Conservation (phyloP, 2,888 invertebrate species). For the Tridacna gigas region DNA sequence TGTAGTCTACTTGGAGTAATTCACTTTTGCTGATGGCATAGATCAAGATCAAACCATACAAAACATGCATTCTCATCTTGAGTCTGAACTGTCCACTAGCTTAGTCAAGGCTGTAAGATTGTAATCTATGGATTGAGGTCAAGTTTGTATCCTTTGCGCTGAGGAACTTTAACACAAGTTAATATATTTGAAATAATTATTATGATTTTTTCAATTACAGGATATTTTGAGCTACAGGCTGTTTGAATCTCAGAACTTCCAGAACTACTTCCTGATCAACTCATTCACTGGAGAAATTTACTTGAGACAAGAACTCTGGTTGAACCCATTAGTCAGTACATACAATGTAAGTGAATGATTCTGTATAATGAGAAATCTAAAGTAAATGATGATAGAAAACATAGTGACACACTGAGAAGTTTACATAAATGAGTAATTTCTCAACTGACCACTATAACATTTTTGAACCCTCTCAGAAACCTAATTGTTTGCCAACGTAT, state of each 20-base stretch:
- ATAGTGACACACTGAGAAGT: background rate
- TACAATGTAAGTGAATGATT: slow-evolving; percentile 63
- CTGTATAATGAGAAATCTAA: background rate
- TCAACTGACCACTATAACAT: background rate
- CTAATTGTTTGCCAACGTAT: too few species aligned
- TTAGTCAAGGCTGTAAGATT: too few species aligned
- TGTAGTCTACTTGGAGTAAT: too few species aligned
- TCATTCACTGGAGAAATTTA: slow-evolving; percentile 94
- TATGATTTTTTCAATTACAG: slow-evolving; percentile 56
- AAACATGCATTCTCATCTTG: too few species aligned
- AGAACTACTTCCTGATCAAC: slow-evolving; percentile 92
- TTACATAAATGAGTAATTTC: background rate
- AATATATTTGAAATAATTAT: background rate
- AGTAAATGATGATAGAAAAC: too few species aligned
- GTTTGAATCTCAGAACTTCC: slow-evolving; percentile 41
- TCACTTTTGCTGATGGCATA: too few species aligned
- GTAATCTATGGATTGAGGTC: too few species aligned
- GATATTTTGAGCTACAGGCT: slow-evolving; percentile 67
- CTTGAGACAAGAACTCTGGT: slow-evolving; percentile 69
- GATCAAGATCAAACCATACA: too few species aligned
- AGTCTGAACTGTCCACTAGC: too few species aligned
- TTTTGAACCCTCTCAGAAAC: too few species aligned
- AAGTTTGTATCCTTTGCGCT: background rate
- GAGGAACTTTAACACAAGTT: background rate
- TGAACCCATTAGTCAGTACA: slow-evolving; percentile 64